Base-by-base conservation (phyloP, 2,113 vertebrate genomes). In the Lontra canadensis region DNA sequence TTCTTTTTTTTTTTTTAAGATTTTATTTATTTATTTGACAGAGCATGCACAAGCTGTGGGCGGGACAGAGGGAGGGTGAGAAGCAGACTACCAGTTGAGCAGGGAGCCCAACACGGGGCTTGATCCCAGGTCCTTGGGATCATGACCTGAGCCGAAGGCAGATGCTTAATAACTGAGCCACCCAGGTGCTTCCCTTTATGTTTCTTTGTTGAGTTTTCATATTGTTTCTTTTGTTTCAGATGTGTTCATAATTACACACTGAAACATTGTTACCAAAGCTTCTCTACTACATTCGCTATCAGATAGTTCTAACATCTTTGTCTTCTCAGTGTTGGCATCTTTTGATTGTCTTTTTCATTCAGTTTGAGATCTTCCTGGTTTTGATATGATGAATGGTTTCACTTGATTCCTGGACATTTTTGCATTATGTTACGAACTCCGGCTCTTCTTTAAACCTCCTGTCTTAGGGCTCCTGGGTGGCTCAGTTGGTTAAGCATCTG, bases 361-460 rank as follows among this genome's bases (percentile, higher is more conserved):
- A 47, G 15, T 73, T 71, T 85, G 84, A 96, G n/a, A 71, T 95
- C 71, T 52, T 92, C 78, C 65, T 88, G 11, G 42, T n/a, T 63
- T 63, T 81, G 17, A 31, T 88, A 44, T 18, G 25, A 23, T 87
- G 42, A 80, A 67, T 87, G 47, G 78, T 36, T 80, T 44, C 73
- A 36, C 13, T 74, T 74, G 73, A 57, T 57, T 76, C n/a, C 42
- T 87, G 34, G 3, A 23, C 36, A 20, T 44, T 44, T 88, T 69
- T 87, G 23, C 29, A 36, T 86, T 11, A 34, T 42, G 55, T 49
- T 63, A 63, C 4, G 1, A 63, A 61, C 59, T 61, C 23, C 3
- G 3, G 61, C 7, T 29, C 61, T 63, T 63, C 29, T 63, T 63
- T 29, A 29, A 63, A 63, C 61, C 61, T 29, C 61, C 26, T 63